Conservation (phyloP, 2,113 vertebrate species). For the Phaethon lepturus region DNA sequence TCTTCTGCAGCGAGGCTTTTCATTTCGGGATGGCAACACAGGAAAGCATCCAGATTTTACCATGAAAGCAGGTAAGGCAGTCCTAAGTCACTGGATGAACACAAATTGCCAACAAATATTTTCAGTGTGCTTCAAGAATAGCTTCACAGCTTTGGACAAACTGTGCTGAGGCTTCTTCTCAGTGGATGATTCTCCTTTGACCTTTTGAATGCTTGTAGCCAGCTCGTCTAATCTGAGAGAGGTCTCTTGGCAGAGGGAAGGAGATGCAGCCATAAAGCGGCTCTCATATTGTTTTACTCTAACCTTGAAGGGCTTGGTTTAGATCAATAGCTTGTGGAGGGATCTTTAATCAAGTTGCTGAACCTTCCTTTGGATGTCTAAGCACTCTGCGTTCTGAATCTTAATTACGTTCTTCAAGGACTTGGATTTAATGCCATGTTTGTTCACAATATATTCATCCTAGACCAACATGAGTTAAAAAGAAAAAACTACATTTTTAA, state of each 20-base stretch:
- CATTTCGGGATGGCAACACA: not conserved
- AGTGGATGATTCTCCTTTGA: not conserved
- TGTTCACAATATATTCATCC: not conserved
- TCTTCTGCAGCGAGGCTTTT: fast-evolving
- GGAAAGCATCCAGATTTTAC: not conserved
- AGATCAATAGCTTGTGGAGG: not conserved
- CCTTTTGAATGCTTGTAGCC: not conserved
- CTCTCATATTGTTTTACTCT: not conserved
- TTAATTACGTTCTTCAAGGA: not conserved
- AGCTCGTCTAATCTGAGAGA: not conserved
- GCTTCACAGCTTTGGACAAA: not conserved
- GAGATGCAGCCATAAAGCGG: not conserved
- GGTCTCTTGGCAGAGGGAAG: not conserved
- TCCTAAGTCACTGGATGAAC: not conserved
- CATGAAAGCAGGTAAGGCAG: not conserved
- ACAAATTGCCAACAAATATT: not conserved
- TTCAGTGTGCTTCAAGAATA: not conserved
- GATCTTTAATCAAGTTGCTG: not conserved
- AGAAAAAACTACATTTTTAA: not conserved
- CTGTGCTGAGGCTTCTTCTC: not conserved
- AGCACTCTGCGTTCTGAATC: not conserved
- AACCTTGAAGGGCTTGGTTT: not conserved
- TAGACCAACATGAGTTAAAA: not conserved
- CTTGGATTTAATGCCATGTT: not conserved
- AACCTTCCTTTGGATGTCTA: not conserved